These are phyloP conservation scores for Neomorphus geoffroyi DNA, from an alignment of 2,797 vertebrate genomes.

Conservation along the genomic window DNA sequence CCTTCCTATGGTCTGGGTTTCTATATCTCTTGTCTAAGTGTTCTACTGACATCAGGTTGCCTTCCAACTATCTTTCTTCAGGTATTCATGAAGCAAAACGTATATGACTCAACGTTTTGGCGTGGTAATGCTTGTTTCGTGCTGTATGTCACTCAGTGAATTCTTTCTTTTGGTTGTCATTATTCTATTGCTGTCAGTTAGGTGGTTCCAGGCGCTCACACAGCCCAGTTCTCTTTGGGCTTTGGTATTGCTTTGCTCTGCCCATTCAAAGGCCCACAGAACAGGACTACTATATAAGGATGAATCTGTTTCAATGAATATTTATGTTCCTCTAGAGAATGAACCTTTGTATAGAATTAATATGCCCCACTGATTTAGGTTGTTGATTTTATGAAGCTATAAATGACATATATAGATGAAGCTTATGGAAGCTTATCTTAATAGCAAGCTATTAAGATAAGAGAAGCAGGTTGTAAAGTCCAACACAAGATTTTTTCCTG, in stretches of 20 bases:
- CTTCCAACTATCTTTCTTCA: neutral
- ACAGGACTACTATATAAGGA: neutral
- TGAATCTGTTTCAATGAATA: neutral
- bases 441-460: neutral
- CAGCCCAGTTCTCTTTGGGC: neutral
- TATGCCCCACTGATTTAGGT: neutral
- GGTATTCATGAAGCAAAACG: neutral
- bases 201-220: neutral
- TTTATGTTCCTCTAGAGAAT: neutral
- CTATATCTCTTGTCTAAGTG: neutral
- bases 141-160: neutral
- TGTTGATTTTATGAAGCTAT: neutral
- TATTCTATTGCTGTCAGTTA: neutral
- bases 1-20: neutral
- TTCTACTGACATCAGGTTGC: neutral
- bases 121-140: neutral
- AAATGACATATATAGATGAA: neutral
- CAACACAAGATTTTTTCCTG: neutral
- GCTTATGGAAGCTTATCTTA: no score
- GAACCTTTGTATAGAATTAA: neutral
- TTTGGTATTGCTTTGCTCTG: neutral
- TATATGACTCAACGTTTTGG: neutral
- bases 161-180: neutral
- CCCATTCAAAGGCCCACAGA: neutral
- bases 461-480: neutral